Evolutionary conservation across 2,888 invertebrate genomes (phyloP).

Genomic region (Ashinkailepas kermadecensis): DNA sequence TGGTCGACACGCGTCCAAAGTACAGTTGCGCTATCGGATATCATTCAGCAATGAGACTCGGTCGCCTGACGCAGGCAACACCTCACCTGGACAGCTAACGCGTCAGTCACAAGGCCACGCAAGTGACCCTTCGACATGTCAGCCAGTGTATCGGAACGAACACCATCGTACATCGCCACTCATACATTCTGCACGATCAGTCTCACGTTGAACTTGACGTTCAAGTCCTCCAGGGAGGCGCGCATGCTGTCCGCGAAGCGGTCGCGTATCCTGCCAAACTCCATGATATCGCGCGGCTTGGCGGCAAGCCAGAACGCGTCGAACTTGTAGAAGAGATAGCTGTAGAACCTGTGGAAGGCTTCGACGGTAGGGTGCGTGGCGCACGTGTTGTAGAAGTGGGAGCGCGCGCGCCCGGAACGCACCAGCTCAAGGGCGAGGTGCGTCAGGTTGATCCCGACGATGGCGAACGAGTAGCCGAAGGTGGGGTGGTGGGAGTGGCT

Average conservation of each 20-base stretch:
- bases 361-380: slow-evolving; percentile 42
- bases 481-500: slow-evolving; percentile 81
- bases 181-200: slow-evolving; percentile 64
- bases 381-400: slow-evolving; percentile 80
- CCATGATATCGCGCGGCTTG: slow-evolving; percentile 90
- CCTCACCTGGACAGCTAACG: no score
- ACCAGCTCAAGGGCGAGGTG: slow-evolving; percentile 78
- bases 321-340: slow-evolving; percentile 88
- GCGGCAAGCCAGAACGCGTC: slow-evolving; percentile 89
- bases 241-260: slow-evolving; percentile 72
- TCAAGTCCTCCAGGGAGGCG: slow-evolving; percentile 57
- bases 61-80: no score
- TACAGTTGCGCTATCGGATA: no score
- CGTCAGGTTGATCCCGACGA: slow-evolving; percentile 83
- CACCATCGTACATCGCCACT: slow-evolving; percentile 29
- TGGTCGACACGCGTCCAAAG: no score
- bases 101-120: no score
- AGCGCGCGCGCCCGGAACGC: slow-evolving; percentile 71
- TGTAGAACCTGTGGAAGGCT: slow-evolving; percentile 87
- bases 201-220: slow-evolving; percentile 69
- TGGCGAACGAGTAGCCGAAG: slow-evolving; percentile 59
- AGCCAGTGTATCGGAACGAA: no score
- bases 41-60: no score
- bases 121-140: no score
- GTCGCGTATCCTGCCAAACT: slow-evolving; percentile 78